These are phyloP conservation scores for Platorchestia sp. DNA, from an alignment of 1,140 invertebrate species.

Conservation along the genomic window DNA sequence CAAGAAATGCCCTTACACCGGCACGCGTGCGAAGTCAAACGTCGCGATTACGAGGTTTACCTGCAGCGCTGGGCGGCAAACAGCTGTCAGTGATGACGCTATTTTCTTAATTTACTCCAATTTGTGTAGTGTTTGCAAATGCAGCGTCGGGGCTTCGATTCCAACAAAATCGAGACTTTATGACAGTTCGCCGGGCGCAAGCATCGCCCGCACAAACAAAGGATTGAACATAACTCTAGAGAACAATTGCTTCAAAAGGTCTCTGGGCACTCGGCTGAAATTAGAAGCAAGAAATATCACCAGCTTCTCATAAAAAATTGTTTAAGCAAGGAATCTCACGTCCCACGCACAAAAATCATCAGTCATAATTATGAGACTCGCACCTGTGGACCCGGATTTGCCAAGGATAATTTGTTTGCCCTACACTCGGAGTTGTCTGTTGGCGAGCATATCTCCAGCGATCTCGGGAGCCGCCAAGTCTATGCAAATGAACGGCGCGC, in stretches of 20 bases:
- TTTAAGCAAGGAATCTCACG: not conserved
- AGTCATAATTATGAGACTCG: not conserved
- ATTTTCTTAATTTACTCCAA: slow-evolving; percentile 47
- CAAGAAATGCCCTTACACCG: not conserved
- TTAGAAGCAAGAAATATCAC: not conserved
- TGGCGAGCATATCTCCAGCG: not conserved
- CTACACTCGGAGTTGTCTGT: not conserved
- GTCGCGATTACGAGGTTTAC: not conserved
- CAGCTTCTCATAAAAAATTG: not conserved
- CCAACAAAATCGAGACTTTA: slow-evolving; percentile 29
- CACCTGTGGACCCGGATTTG: not conserved
- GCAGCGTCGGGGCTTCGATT: not conserved
- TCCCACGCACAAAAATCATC: not conserved
- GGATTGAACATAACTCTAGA: not conserved
- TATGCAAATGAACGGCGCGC: not conserved
- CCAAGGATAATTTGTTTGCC: not conserved
- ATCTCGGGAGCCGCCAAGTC: not conserved
- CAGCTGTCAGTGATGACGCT: not conserved
- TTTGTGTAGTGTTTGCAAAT: slow-evolving; percentile 32
- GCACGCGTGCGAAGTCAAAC: not conserved
- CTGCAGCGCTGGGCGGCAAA: not conserved
- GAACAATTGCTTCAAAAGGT: not conserved
- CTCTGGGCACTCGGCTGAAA: not conserved
- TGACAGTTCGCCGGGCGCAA: not conserved
- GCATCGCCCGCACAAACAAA: not conserved